Evolutionary conservation across 2,113 vertebrate species (phyloP).

Genomic region (Carassius gibelio): DNA sequence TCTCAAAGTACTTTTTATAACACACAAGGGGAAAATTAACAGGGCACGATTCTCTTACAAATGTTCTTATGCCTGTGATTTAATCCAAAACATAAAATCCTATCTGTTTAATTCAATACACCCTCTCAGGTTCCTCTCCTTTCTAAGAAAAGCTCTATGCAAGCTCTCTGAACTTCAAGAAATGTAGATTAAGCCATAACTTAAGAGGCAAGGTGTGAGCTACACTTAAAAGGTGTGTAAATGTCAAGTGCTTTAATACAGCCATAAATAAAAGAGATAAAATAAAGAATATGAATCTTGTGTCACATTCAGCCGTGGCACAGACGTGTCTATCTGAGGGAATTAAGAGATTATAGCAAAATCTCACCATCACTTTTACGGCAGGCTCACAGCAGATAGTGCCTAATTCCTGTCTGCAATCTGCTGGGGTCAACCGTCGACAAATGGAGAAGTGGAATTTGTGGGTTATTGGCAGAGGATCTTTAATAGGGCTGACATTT

Average conservation of each 20-base stretch:
- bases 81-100: constrained; percentile 31
- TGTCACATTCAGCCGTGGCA: constrained; percentile 16
- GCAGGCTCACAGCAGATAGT: constrained; percentile 43
- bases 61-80: constrained; percentile 39
- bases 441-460: constrained; percentile 48
- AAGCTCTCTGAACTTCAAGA: constrained; percentile 29
- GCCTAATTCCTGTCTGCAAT: constrained; percentile 49
- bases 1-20: constrained; percentile 16
- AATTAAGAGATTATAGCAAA: constrained; percentile 58
- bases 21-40: constrained; percentile 37
- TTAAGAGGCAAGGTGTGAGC: constrained; percentile 41
- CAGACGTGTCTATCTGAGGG: constrained; percentile 46
- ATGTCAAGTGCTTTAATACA: constrained; percentile 55
- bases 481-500: constrained; percentile 54
- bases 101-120: constrained; percentile 33
- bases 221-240: constrained; percentile 50
- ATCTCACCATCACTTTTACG: constrained; percentile 42
- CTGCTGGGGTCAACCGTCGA: constrained; percentile 26
- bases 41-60: constrained; percentile 26
- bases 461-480: constrained; percentile 39
- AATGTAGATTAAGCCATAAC: constrained; percentile 52
- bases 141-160: constrained; percentile 15
- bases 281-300: constrained; percentile 42
- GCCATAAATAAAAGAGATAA: constrained; percentile 45
- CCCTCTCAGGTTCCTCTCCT: neutral